phyloP scores from a whole-genome alignment of 2,113 vertebrate genomes.

The Salminus brasiliensis region DNA sequence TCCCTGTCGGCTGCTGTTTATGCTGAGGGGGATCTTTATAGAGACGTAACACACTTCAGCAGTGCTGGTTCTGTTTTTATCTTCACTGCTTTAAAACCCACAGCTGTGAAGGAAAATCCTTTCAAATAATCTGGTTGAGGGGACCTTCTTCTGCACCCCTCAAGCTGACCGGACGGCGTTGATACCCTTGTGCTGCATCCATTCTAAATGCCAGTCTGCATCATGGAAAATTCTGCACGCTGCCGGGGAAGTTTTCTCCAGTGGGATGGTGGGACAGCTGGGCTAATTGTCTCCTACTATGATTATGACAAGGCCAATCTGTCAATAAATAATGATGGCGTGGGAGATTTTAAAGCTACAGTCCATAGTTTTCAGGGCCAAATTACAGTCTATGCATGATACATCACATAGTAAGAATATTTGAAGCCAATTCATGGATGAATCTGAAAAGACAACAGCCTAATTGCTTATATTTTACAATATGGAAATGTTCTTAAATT shows the following conservation, averaged over 20 bases:
- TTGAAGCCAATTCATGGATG: background rate
- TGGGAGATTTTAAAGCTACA: background rate
- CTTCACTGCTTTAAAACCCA: conserved; percentile 12
- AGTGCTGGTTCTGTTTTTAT: conserved; percentile 5
- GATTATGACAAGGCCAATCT: conserved; percentile 31
- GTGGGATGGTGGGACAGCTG: conserved; percentile 29
- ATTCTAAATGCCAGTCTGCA: conserved; percentile 24
- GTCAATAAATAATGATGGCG: conserved; percentile 31
- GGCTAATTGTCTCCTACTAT: conserved; percentile 35
- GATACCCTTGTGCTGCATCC: background rate
- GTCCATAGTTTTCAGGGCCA: background rate
- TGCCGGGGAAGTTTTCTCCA: conserved; percentile 38
- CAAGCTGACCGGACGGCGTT: background rate
- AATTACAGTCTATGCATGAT: background rate
- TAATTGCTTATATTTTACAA: background rate
- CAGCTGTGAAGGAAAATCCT: conserved; percentile 17
- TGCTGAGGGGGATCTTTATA: background rate
- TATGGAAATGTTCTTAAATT: too few relatives aligned
- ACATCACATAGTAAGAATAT: background rate
- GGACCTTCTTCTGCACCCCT: conserved; percentile 23
- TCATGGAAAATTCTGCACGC: conserved; percentile 44
- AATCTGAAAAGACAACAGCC: background rate
- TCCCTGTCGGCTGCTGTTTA: conserved; percentile 16
- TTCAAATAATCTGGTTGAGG: conserved; percentile 32
- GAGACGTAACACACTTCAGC: conserved; percentile 4